Evolutionary conservation across 2,113 vertebrate genomes (phyloP).

Genomic region (Verasper variegatus): DNA sequence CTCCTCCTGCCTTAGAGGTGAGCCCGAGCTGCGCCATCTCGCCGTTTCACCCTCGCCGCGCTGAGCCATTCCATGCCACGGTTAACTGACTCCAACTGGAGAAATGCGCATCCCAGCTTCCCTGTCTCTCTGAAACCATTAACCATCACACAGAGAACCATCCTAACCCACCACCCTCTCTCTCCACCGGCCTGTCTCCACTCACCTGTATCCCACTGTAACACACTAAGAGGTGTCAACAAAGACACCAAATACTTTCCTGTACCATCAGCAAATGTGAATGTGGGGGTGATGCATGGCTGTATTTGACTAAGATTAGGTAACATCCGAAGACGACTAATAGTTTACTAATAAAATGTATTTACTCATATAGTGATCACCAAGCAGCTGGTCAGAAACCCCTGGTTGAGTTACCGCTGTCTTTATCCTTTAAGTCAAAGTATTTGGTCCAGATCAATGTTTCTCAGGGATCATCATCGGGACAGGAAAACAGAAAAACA

Average conservation of each 20-base stretch:
- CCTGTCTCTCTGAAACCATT: constrained; percentile 15
- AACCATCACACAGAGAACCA: constrained; percentile 27
- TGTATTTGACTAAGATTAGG: too few species aligned
- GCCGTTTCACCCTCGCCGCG: constrained; percentile 23
- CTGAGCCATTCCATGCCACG: constrained; percentile 68
- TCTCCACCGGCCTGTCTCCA: background rate
- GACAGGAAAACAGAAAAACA: background rate
- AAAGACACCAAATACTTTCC: constrained; percentile 4
- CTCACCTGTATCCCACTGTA: constrained; percentile 31
- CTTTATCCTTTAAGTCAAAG: background rate
- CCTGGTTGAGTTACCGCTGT: background rate
- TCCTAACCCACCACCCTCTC: constrained; percentile 17
- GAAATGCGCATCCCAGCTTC: constrained; percentile 42
- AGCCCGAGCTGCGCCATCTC: constrained; percentile 79
- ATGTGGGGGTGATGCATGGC: too few species aligned
- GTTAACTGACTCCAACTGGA: constrained; percentile 16
- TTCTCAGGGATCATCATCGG: background rate
- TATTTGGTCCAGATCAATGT: background rate
- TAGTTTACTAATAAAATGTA: too few species aligned
- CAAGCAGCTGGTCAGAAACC: background rate
- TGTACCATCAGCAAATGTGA: too few species aligned
- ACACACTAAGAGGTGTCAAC: constrained; percentile 9
- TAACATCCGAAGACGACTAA: too few species aligned
- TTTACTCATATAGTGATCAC: too few species aligned
- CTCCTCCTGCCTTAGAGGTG: constrained; percentile 98